A percentile compares a stretch with the other conserved stretches of the same genome.
Conservation (phyloP, 2,797 vertebrate genomes). For the Furcifer pardalis region DNA sequence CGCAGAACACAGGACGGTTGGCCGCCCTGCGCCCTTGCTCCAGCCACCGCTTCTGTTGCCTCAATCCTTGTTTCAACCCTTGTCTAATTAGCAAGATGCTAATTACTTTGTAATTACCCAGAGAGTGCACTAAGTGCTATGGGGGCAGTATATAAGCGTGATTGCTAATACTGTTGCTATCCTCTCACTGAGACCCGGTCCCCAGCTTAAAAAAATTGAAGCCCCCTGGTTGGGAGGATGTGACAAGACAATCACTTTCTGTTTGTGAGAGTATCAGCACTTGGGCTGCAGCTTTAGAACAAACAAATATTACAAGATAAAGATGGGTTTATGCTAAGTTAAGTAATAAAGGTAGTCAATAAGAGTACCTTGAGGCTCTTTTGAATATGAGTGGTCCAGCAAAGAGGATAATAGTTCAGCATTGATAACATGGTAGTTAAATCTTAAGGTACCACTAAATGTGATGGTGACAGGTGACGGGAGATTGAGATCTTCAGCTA, state of each 20-base stretch:
- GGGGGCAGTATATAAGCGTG: too few species aligned
- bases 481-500: too few species aligned
- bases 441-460: not conserved
- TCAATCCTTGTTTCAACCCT: too few species aligned
- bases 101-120: too few species aligned
- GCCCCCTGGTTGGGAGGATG: not conserved
- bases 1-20: too few species aligned
- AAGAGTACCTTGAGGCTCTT: constrained; percentile 41
- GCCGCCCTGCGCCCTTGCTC: too few species aligned
- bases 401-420: constrained; percentile 44
- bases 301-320: constrained; percentile 56
- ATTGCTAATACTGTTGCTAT: too few species aligned
- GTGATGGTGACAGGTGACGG: not conserved
- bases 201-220: too few species aligned
- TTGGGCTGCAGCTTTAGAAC: constrained; percentile 54
- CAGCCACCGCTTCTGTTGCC: too few species aligned
- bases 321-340: constrained; percentile 65
- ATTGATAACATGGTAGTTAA: constrained; percentile 33
- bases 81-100: too few species aligned
- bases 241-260: not conserved
- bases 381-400: constrained; percentile 47
- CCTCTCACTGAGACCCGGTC: too few species aligned
- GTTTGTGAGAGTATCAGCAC: constrained; percentile 32
- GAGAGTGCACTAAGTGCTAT: too few species aligned
- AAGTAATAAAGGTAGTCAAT: constrained; percentile 56